Evolutionary conservation across 2,113 vertebrate species (phyloP), one percentile per base, ranked within the genome.

Genomic region (Strix aluco): DNA sequence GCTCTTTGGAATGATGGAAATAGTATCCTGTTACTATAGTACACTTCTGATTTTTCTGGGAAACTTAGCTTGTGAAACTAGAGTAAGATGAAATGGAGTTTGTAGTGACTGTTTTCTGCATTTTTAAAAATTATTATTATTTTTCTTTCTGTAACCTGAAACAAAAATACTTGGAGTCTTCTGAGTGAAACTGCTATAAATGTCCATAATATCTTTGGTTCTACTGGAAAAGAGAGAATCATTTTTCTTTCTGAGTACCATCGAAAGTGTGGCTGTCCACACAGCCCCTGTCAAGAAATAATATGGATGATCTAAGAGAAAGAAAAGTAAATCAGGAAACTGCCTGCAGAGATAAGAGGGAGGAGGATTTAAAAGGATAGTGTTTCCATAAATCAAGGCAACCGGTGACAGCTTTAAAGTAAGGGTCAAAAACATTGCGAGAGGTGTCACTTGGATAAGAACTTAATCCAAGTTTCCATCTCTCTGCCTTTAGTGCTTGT

Each of bases 261-360:
- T 47, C 22, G 10, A 96, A 95, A 97, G 96, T 82, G 96, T 92
- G 94, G 88, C 91, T 96, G 74, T 97, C 94, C 89, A 73, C 94
- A 82, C 94, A 96, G 26, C 40, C 46, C 32, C 89, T 91, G 97
- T 97, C 94, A 97, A 92, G 65, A 79, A 94, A 78, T 81, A 89
- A 94, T 94, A 91, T 71, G 57, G 88, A 95, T 96, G 96, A 95
- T 92, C 90, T 96, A 84, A 96, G 86, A 88, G 93, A 95, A 97
- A 96, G 94, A 93, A 96, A 96, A 96, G 89, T 84, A 96, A 94
- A 95, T 93, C 96, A 97, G 97, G 96, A 97, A 97, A 96, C 97
- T 96, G 96, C 83, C 94, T 84, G 80, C 81, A 86, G 96, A 97
- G 97, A 97, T 97, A 97, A 97, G 95, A 94, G 57, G 83, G 59